These are phyloP conservation scores for Anarrhichthys ocellatus DNA, from an alignment of 2,113 vertebrate species.

Conservation along the genomic window DNA sequence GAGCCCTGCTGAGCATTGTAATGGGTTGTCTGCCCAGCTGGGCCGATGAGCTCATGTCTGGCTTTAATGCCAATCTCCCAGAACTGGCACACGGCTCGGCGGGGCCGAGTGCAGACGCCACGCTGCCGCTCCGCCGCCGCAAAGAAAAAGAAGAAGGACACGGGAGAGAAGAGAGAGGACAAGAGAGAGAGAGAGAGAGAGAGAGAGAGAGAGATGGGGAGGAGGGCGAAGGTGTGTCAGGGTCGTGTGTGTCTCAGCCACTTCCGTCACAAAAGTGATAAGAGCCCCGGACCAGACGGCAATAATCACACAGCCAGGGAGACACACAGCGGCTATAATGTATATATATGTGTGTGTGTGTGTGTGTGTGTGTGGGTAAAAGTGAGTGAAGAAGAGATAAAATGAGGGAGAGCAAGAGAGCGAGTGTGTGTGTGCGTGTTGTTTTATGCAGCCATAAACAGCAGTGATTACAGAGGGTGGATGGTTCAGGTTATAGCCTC, in stretches of 20 bases:
- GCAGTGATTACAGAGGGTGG: conserved; percentile 69
- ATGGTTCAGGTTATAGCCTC: conserved; percentile 67
- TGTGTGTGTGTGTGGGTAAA: conserved; percentile 28
- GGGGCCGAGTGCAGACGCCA: conserved; percentile 66
- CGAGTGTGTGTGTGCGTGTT: conserved; percentile 12
- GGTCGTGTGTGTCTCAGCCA: conserved; percentile 32
- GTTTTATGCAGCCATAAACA: conserved; percentile 75
- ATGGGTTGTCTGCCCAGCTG: conserved; percentile 94
- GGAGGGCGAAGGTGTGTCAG: conserved; percentile 30
- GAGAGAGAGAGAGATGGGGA: conserved; percentile 16
- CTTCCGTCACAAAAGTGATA: conserved; percentile 68
- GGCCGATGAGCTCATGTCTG: conserved; percentile 98
- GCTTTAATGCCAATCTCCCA: conserved; percentile 94
- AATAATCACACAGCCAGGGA: conserved; percentile 70
- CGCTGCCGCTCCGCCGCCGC: conserved; percentile 78
- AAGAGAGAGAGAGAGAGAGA: background rate
- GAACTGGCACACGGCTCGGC: conserved; percentile 88
- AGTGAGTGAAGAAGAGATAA: conserved; percentile 21
- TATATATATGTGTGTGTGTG: conserved; percentile 41
- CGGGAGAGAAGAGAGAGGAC: conserved; percentile 10
- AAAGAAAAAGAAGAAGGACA: conserved; percentile 73
- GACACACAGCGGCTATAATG: conserved; percentile 64
- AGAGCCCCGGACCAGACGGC: conserved; percentile 66
- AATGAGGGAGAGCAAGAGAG: background rate
- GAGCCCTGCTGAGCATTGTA: conserved; percentile 95